These are phyloP conservation scores for Smittia sp. DNA, from an alignment of 2,888 invertebrate species.

Conservation along the genomic window DNA sequence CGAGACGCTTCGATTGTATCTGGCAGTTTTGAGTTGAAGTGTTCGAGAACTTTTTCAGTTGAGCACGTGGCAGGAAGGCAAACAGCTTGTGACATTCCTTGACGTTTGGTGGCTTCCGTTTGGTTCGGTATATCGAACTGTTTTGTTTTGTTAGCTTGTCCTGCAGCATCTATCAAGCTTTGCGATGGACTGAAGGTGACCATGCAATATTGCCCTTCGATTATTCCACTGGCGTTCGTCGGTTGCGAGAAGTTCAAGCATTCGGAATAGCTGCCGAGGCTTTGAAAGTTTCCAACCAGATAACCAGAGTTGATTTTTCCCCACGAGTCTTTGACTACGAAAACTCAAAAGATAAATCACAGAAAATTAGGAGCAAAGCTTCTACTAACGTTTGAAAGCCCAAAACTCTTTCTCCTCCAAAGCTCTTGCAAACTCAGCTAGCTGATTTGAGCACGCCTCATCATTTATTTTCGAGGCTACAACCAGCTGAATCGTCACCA, in stretches of 20 bases:
- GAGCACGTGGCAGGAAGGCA: constrained; percentile 51
- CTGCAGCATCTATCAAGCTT: neutral
- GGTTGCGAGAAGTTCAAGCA: neutral
- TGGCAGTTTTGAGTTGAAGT: constrained; percentile 46
- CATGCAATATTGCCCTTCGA: constrained; percentile 26
- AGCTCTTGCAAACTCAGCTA: too few species aligned
- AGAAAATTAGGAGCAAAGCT: too few species aligned
- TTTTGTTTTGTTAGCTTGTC: neutral
- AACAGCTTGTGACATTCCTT: constrained; percentile 45
- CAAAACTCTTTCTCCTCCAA: too few species aligned
- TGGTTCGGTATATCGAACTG: too few species aligned
- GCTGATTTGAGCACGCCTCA: too few species aligned
- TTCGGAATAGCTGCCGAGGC: neutral
- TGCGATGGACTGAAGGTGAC: neutral
- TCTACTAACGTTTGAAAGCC: too few species aligned
- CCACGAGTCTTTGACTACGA: constrained; percentile 31
- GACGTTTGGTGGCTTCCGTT: neutral
- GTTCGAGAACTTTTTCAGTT: constrained; percentile 44
- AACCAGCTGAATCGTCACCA: too few species aligned
- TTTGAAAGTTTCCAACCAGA: neutral
- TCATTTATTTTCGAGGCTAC: too few species aligned
- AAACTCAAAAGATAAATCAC: constrained; percentile 18
- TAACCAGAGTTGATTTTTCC: constrained; percentile 10
- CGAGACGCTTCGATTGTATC: constrained; percentile 43
- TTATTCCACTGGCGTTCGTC: neutral